Base-by-base conservation (phyloP, 2,797 vertebrate species). In the Hydrocynus forskahlii region DNA sequence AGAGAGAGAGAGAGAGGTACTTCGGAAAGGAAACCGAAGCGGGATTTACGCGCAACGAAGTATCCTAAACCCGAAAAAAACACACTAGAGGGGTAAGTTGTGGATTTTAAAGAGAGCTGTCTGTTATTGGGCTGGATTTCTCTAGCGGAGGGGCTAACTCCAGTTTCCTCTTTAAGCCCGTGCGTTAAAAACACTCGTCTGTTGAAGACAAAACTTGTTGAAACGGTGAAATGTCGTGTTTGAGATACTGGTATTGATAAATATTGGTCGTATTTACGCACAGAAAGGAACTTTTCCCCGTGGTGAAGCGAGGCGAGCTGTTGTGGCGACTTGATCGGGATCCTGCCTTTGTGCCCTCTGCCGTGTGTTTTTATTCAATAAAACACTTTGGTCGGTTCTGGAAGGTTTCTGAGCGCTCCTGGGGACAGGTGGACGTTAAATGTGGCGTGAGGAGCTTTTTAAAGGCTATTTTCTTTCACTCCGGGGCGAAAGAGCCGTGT, bases 321-420 rank as follows among this genome's bases (percentile, higher is more conserved):
- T 72, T 88, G 81, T 89, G 25, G 59, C 59, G 91, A 94, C 92
- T 92, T 92, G 92, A 91, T 91, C 87, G 89, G 85, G 84, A 88
- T 86, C 92, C 82, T 63, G 62, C 62, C 94, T 94, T 94, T 95
- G 94, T 95, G 93, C 93, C 90, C 91, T 69, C 79, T 81, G 88
- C 83, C 76, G 80, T 81, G 83, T 86, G 85, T 82, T 79, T 81
- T 83, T 75, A 88, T 82, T 77, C 72, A 73, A 86, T 78, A 84
- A 83, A 86, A 88, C 89, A 80, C 81, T 88, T 79, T 80, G 35
- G 35, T 25, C n/a, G 73, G 38, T 69, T 62, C 60, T 19, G 2
- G 45, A 74, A 79, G 29, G 21, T 38, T 12, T 57, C 67, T 16
- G 63, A 83, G 81, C 48, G 60, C 23, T 68, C 69, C 54, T 55